Conservation (phyloP, 2,113 vertebrate genomes). For the Hypocryptadius cinnamomeus region DNA sequence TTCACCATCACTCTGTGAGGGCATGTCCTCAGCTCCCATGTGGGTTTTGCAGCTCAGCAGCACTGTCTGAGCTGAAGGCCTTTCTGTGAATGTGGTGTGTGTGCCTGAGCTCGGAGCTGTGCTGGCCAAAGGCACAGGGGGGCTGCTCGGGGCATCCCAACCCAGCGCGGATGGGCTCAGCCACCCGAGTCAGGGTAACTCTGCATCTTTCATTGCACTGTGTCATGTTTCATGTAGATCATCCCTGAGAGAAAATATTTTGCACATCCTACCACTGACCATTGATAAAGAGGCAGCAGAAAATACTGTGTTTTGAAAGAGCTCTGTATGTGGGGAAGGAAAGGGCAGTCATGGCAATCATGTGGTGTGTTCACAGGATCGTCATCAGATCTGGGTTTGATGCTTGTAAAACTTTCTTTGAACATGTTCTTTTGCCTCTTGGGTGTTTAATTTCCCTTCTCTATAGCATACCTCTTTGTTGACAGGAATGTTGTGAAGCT, state of each 20-base stretch:
- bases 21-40: background rate
- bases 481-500: background rate
- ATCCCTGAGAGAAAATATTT: background rate
- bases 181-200: background rate
- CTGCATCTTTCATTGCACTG: background rate
- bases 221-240: background rate
- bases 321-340: background rate
- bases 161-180: background rate
- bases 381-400: slow-evolving; percentile 3
- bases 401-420: background rate
- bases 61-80: background rate
- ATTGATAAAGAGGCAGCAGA: background rate
- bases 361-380: background rate
- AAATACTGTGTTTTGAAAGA: background rate
- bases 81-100: background rate
- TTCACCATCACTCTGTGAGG: fast-evolving
- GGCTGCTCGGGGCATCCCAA: background rate
- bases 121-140: background rate
- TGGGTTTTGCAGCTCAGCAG: background rate
- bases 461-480: background rate
- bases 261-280: background rate
- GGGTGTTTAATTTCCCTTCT: slow-evolving; percentile 32
- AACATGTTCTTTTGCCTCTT: background rate
- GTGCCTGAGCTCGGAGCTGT: background rate
- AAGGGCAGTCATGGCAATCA: background rate